Base-by-base conservation (phyloP, 2,888 invertebrate genomes). In the Nomada lathburiana region DNA sequence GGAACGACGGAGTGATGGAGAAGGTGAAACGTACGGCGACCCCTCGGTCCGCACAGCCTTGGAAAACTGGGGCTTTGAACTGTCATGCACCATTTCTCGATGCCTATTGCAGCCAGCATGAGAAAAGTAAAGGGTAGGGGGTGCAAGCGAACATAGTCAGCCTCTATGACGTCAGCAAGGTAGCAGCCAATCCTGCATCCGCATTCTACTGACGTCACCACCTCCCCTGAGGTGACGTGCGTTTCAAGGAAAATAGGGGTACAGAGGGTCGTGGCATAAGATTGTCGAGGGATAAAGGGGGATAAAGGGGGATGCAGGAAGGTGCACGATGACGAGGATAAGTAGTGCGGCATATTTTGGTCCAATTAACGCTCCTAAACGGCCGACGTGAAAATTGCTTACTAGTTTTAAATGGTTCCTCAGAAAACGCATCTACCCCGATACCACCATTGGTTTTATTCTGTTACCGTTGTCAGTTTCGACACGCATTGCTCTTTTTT, bases 1-100 rank as follows among this genome's bases (percentile, higher is more conserved):
- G 77, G 70, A 70, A 72, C 55, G 57, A 18, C 50, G 67, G 77
- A 64, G 59, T 67, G 80, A 76, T 63, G 82, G 83, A 74, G 80
- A 83, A 74, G 74, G 72, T 69, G 76, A 82, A 80, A 88, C 89
- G 88, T 89, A 89, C 90, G 89, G 88, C 90, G 91, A 92, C 91
- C 91, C 91, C 91, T 87, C 91, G 85, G 86, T 82, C 88, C 89
- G 89, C 86, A 86, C 91, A 93, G 93, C 93, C 93, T 93, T 93
- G 93, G 92, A 77, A 92, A 93, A 93, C 92, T 93, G 91, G 93
- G 90, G 88, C 93, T 93, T 92, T 93, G 93, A 93, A 93, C 93
- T 90, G 89, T 82, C 85, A 85, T 93, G 92, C 92, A 93, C 93
- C 92, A 91, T 90, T 84, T 86, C 83, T 87, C 88, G 89, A 88